phyloP scores from a whole-genome alignment of 2,888 invertebrate genomes.

The Ectemnius lituratus region DNA sequence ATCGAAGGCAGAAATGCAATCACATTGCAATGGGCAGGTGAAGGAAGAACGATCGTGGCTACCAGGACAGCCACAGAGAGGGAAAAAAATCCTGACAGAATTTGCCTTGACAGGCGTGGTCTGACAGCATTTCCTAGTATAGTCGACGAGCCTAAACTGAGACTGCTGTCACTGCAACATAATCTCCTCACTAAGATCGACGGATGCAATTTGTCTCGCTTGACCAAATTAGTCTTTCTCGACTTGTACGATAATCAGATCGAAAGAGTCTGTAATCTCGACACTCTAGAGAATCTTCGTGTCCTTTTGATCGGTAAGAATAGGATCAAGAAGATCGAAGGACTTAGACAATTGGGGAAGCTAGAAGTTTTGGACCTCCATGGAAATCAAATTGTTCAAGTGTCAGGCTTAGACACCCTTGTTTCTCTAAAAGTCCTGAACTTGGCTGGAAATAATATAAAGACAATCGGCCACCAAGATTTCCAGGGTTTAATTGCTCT shows the following conservation, averaged over 20 bases:
- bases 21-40: constrained; percentile 80
- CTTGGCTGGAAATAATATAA: constrained; percentile 94
- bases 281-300: constrained; percentile 87
- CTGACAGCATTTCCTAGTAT: constrained; percentile 90
- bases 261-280: constrained; percentile 89
- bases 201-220: constrained; percentile 79
- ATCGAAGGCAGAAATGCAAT: constrained; percentile 70
- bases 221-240: constrained; percentile 91
- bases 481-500: constrained; percentile 88
- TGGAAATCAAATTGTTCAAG: constrained; percentile 91
- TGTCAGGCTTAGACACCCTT: constrained; percentile 85
- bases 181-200: constrained; percentile 90
- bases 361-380: constrained; percentile 95
- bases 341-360: constrained; percentile 84
- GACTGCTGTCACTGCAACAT: constrained; percentile 94
- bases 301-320: constrained; percentile 96
- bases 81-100: constrained; percentile 91
- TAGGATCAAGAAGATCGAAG: constrained; percentile 89
- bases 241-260: constrained; percentile 97
- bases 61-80: constrained; percentile 87
- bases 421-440: constrained; percentile 92
- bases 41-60: constrained; percentile 84
- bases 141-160: constrained; percentile 88
- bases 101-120: constrained; percentile 91
- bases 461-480: constrained; percentile 86